Conservation (phyloP, 1,140 invertebrate genomes). For the Tetramorium parvispinum region DNA sequence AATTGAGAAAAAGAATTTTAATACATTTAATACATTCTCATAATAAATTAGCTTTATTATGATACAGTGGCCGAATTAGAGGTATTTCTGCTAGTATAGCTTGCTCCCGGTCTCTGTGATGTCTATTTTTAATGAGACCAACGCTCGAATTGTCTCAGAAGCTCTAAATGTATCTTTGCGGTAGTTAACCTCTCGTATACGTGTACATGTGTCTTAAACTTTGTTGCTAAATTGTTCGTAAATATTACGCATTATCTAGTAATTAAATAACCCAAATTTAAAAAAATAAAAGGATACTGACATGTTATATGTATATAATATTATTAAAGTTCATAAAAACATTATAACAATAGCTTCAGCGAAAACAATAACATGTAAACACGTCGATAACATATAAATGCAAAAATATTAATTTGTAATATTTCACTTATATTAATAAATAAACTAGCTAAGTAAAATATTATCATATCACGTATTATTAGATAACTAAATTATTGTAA, state of each 20-base stretch:
- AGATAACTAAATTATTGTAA: neutral
- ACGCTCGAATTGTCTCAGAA: slow-evolving; percentile 42
- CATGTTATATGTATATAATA: neutral
- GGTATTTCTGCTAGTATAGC: neutral
- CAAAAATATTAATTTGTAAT: neutral
- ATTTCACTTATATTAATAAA: neutral
- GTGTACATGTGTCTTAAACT: neutral
- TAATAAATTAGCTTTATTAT: slow-evolving; percentile 10
- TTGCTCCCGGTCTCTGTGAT: neutral
- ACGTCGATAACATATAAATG: too few relatives aligned
- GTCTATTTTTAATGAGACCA: slow-evolving; percentile 60
- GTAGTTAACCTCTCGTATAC: slow-evolving; percentile 27
- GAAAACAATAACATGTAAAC: too few relatives aligned
- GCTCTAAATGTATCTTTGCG: slow-evolving; percentile 32
- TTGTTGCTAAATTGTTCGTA: neutral
- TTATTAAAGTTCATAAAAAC: neutral
- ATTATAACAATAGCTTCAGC: too few relatives aligned
- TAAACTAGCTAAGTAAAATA: neutral
- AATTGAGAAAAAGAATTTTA: neutral
- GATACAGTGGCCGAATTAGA: slow-evolving; percentile 16
- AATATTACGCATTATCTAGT: neutral
- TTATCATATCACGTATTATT: neutral
- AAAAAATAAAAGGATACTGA: neutral
- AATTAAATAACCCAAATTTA: slow-evolving; percentile 15
- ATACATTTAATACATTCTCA: neutral